A percentile compares a stretch with the other conserved stretches of the same genome.
Evolutionary conservation across 1,140 invertebrate genomes (phyloP).

Genomic region (Neodiprion pinetum): DNA sequence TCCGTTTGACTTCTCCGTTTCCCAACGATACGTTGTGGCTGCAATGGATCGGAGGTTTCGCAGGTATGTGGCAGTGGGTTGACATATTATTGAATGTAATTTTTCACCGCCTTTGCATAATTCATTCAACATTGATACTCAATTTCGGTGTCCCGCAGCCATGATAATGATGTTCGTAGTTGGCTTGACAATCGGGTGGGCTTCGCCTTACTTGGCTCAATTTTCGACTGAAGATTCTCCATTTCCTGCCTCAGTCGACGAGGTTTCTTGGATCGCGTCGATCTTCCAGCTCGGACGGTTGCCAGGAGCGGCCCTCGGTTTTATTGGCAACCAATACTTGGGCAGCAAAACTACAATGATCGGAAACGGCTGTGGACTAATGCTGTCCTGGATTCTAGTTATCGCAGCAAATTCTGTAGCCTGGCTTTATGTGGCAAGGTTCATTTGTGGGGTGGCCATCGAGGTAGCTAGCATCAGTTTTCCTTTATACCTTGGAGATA

Average conservation of each 20-base stretch:
- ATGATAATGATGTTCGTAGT: too few relatives aligned
- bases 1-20: neutral
- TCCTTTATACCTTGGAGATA: conserved; percentile 72
- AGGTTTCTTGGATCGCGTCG: conserved; percentile 72
- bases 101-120: too few relatives aligned
- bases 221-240: conserved; percentile 56
- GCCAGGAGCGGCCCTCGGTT: conserved; percentile 50
- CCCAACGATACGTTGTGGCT: neutral
- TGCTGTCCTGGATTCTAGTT: conserved; percentile 70
- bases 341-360: conserved; percentile 73
- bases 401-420: conserved; percentile 60
- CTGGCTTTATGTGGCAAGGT: conserved; percentile 62
- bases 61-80: neutral
- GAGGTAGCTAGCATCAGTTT: conserved; percentile 70
- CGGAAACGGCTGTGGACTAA: conserved; percentile 66
- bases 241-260: conserved; percentile 63
- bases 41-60: neutral
- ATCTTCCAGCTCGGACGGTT: conserved; percentile 61
- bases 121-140: too few relatives aligned
- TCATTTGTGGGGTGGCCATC: conserved; percentile 68
- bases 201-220: conserved; percentile 66
- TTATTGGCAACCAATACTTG: conserved; percentile 56
- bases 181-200: conserved; percentile 55
- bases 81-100: too few relatives aligned
- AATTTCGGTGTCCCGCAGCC: too few relatives aligned